Percentiles rank a stretch among this genome's conserved stretches.
phyloP scores from a whole-genome alignment of 1,140 invertebrate species.

The Cherax quadricarinatus region DNA sequence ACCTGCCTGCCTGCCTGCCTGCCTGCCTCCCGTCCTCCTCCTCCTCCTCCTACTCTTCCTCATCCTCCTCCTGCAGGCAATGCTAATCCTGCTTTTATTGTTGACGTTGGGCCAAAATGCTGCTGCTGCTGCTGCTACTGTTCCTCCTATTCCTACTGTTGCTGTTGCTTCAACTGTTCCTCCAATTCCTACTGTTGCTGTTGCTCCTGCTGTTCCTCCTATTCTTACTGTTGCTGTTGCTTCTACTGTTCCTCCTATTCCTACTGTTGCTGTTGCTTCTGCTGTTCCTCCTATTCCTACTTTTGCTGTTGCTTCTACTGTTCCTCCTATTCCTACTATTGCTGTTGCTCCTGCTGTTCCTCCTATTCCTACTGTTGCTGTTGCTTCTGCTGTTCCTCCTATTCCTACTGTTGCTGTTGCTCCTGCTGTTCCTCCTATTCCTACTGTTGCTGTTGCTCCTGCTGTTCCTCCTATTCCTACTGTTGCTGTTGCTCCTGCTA shows the following conservation, averaged over 20 bases:
- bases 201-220: neutral
- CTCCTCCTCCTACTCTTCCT: neutral
- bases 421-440: neutral
- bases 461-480: neutral
- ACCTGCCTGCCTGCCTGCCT: neutral
- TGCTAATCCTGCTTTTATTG: neutral
- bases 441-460: neutral
- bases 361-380: neutral
- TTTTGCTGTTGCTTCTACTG: neutral
- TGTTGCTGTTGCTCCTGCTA: neutral
- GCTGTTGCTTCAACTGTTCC: neutral
- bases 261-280: neutral
- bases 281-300: neutral
- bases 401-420: neutral
- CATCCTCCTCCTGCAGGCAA: neutral
- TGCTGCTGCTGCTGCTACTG: neutral
- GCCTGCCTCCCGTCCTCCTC: neutral
- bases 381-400: neutral
- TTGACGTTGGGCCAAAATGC: neutral
- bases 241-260: neutral
- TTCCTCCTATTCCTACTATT: neutral
- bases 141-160: neutral
- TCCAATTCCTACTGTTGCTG: neutral
- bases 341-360: neutral
- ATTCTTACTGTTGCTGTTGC: neutral